Conservation (phyloP, 2,797 vertebrate genomes). For the Diplodus sargus region DNA sequence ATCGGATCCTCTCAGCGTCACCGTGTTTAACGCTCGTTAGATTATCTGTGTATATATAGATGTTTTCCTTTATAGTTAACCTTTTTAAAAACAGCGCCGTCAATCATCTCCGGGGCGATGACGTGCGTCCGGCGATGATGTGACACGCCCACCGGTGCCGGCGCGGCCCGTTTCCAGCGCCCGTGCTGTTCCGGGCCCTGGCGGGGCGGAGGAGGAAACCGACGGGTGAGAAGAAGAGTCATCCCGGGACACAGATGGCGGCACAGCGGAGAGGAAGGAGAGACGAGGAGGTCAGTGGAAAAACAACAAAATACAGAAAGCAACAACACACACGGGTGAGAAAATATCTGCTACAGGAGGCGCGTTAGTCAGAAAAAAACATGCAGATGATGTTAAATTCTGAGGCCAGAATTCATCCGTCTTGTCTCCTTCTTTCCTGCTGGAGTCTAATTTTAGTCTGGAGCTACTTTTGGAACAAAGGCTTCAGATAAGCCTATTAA, state of each 20-base stretch:
- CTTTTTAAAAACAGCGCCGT: conserved; percentile 15
- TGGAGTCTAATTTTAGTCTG: conserved; percentile 8
- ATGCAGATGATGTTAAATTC: too few relatives aligned
- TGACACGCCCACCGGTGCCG: conserved; percentile 16
- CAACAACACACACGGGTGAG: background rate
- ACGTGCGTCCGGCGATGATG: conserved; percentile 26
- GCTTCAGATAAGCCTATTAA: background rate
- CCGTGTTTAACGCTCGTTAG: background rate
- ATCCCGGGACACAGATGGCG: conserved; percentile 71
- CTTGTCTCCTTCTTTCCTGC: background rate
- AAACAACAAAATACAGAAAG: conserved; percentile 9
- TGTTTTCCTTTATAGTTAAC: conserved; percentile 3
- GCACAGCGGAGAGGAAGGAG: conserved; percentile 61
- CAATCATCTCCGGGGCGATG: conserved; percentile 17
- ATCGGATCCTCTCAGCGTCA: background rate
- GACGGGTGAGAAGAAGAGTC: conserved; percentile 36
- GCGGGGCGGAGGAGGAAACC: conserved; percentile 52
- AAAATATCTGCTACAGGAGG: background rate
- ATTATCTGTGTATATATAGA: background rate
- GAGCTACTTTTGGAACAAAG: conserved; percentile 37
- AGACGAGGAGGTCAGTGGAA: conserved; percentile 49
- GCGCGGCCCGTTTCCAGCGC: conserved; percentile 31
- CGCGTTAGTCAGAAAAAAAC: background rate
- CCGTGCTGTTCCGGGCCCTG: conserved; percentile 40
- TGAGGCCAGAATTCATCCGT: background rate